These are phyloP conservation scores for Trichomalopsis sarcophagae DNA, from an alignment of 1,140 invertebrate genomes.

Conservation along the genomic window DNA sequence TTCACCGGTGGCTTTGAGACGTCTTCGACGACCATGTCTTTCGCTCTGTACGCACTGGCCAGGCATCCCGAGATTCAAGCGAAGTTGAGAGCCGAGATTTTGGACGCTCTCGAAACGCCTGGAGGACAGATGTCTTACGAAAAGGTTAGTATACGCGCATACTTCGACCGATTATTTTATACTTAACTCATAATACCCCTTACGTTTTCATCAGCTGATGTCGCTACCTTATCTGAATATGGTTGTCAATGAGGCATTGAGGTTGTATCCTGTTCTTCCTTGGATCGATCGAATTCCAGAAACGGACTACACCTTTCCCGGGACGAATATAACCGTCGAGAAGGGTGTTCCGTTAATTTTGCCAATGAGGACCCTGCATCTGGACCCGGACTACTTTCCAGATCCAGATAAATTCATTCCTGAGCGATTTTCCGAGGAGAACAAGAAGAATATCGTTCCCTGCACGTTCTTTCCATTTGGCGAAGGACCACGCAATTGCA, in stretches of 20 bases:
- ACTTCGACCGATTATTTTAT: background rate
- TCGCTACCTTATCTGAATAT: constrained; percentile 50
- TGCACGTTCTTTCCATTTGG: constrained; percentile 78
- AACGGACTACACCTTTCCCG: constrained; percentile 67
- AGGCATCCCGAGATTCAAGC: constrained; percentile 76
- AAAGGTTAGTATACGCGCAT: constrained; percentile 53
- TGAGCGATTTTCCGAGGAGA: constrained; percentile 78
- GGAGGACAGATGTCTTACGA: constrained; percentile 73
- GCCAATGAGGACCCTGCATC: constrained; percentile 68
- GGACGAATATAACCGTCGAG: constrained; percentile 64
- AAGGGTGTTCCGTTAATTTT: constrained; percentile 71
- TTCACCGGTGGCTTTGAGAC: constrained; percentile 81
- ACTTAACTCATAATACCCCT: no score
- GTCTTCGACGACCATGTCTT: constrained; percentile 74
- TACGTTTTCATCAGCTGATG: constrained; percentile 13
- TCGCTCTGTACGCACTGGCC: constrained; percentile 76
- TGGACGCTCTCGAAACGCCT: constrained; percentile 64
- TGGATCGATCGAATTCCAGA: constrained; percentile 71
- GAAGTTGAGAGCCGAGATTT: constrained; percentile 75
- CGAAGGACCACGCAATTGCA: constrained; percentile 44
- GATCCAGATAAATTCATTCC: constrained; percentile 82
- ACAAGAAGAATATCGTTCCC: constrained; percentile 64
- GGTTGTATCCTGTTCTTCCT: constrained; percentile 77
- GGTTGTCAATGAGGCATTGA: constrained; percentile 73
- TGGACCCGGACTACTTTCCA: constrained; percentile 77